Evolutionary conservation across 1,140 invertebrate species (phyloP).

Genomic region (Brachionus angularis): DNA sequence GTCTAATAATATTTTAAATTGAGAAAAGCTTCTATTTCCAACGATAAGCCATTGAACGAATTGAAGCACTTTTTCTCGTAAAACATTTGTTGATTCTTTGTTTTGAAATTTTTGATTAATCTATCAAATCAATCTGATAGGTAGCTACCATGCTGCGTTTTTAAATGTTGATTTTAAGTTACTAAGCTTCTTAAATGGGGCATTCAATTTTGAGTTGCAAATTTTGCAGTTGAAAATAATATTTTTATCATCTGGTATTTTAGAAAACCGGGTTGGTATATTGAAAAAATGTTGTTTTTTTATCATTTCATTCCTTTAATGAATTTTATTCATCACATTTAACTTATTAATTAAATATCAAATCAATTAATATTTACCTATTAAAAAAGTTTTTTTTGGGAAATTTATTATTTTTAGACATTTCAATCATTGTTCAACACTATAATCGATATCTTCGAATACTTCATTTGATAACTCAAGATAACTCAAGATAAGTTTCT

Average conservation of each 20-base stretch:
- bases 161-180: slow-evolving; percentile 3
- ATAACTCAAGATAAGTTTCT: background rate
- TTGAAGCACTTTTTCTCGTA: background rate
- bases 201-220: background rate
- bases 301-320: too few relatives aligned
- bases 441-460: too few relatives aligned
- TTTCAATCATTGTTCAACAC: too few relatives aligned
- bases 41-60: slow-evolving; percentile 2
- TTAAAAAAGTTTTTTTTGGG: too few relatives aligned
- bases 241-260: background rate
- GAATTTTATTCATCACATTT: too few relatives aligned
- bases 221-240: slow-evolving; percentile 22
- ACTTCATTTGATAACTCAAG: background rate
- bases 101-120: background rate
- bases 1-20: background rate
- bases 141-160: background rate
- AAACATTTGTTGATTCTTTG: background rate
- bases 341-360: too few relatives aligned
- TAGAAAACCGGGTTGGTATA: too few relatives aligned
- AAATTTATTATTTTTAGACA: too few relatives aligned
- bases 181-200: background rate
- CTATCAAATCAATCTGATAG: background rate
- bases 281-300: too few relatives aligned
- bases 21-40: background rate
- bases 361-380: too few relatives aligned